These are phyloP conservation scores for Bucorvus abyssinicus DNA, from an alignment of 2,797 vertebrate species.

Conservation along the genomic window DNA sequence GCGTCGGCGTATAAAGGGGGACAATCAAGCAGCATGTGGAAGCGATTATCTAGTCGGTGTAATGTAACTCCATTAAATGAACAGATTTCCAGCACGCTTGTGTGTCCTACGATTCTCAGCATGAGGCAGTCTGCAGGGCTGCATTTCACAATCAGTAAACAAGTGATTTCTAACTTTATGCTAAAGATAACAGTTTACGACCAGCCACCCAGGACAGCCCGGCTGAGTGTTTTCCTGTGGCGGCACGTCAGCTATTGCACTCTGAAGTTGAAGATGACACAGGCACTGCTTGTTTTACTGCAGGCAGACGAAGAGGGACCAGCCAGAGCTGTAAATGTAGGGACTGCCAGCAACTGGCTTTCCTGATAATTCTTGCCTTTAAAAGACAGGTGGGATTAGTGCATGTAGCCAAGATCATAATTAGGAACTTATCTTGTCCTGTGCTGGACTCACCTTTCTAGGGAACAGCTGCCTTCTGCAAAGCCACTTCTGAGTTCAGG, in stretches of 20 bases:
- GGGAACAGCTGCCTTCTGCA: not conserved
- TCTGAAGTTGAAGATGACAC: not conserved
- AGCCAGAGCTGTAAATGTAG: not conserved
- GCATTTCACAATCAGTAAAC: not conserved
- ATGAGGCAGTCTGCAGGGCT: not conserved
- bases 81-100: not conserved
- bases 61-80: slow-evolving; percentile 57
- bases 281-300: not conserved
- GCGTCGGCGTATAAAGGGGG: not conserved
- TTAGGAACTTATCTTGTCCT: not conserved
- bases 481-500: not conserved
- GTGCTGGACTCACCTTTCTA: not conserved
- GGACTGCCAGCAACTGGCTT: not conserved
- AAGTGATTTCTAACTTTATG: not conserved
- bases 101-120: not conserved
- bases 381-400: not conserved
- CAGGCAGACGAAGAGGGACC: not conserved
- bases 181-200: not conserved
- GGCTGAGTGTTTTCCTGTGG: not conserved
- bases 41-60: slow-evolving; percentile 10
- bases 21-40: slow-evolving; percentile 44
- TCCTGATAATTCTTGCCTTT: not conserved
- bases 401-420: not conserved
- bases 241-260: not conserved
- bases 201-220: not conserved